Evolutionary conservation across 2,888 invertebrate genomes (phyloP), one percentile per base, ranked within the genome.

Genomic region (Epistrophe eligans): DNA sequence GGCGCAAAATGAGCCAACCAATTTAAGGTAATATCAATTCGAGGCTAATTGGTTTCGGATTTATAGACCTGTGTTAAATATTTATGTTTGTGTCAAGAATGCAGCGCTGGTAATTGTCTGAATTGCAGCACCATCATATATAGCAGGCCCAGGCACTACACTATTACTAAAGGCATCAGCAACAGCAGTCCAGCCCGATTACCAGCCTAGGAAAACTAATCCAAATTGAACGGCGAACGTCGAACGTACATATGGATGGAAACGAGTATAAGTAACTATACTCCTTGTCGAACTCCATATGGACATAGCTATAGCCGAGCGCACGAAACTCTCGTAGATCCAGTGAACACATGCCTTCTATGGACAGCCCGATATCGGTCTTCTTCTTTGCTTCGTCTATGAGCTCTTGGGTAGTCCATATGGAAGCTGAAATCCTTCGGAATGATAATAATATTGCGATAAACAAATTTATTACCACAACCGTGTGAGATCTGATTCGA

Each of bases 11-110:
- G 83, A 87, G 74, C 87, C 83, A 79, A 87, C 87, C 87, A 87
- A 87, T 87, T 84, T 88, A 84, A 84, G 88, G 88, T 88, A 88
- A 84, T 88, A 88, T 88, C 88, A 88, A 88, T 88, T 88, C 88
- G 88, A 88, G 88, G 84, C 88, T 88, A 88, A 88, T 88, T 88
- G 88, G 88, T 88, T 88, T 88, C 77, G 88, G 84, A 88, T 88
- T 88, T 88, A 88, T 88, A 84, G 84, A 84, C 83, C 84, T 88
- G 88, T 88, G 88, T 88, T 84, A 88, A 88, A 88, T 88, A 88
- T 88, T 88, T 88, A 88, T 88, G 88, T 88, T 83, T 83, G 84
- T 88, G 88, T 84, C 88, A 88, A 87, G 87, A 87, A 87, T 87
- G 87, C 88, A 70, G 83, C 84, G 88, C 88, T 88, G 88, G 88